phyloP scores from a whole-genome alignment of 2,888 invertebrate genomes.

The Drosophila atripex region DNA sequence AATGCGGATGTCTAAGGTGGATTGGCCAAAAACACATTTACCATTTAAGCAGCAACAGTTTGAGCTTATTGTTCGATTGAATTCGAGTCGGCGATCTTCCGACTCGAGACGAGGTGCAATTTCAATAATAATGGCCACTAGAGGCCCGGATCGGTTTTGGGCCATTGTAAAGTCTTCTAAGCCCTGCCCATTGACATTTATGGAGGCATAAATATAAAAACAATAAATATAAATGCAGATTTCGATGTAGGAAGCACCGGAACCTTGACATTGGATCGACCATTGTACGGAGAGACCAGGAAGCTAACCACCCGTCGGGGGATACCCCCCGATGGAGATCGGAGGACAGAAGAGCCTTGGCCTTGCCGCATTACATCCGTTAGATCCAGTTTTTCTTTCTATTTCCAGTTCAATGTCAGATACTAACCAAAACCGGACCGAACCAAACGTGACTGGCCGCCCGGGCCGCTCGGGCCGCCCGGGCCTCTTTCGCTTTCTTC shows the following conservation, averaged over 20 bases:
- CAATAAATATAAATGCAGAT: too few species aligned
- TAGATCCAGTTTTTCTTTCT: slow-evolving; percentile 7
- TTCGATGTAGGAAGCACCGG: slow-evolving; percentile 17
- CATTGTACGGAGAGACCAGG: background rate
- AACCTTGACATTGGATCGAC: slow-evolving; percentile 30
- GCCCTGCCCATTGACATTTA: slow-evolving; percentile 31
- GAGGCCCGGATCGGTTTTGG: background rate
- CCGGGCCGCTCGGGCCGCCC: background rate
- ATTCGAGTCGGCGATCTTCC: slow-evolving; percentile 7
- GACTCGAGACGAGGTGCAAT: slow-evolving; percentile 27
- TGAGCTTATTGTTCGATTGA: slow-evolving; percentile 3
- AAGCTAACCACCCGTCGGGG: too few species aligned
- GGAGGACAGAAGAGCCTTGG: background rate
- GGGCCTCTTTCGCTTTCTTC: slow-evolving; percentile 47
- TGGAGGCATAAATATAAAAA: slow-evolving; percentile 33
- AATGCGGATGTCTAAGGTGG: slow-evolving; percentile 38
- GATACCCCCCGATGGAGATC: too few species aligned
- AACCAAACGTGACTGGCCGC: slow-evolving; percentile 38
- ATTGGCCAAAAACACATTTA: slow-evolving; percentile 9
- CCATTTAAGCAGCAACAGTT: slow-evolving; percentile 14
- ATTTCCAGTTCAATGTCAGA: slow-evolving; percentile 50
- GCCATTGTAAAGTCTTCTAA: slow-evolving; percentile 14
- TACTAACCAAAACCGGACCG: slow-evolving; percentile 12
- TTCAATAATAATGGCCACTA: slow-evolving; percentile 38
- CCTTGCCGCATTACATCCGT: slow-evolving; percentile 34